A percentile compares a stretch with the other conserved stretches of the same genome.
Evolutionary conservation across 1,140 invertebrate genomes (phyloP).

Genomic region (Zaprionus ghesquierei): DNA sequence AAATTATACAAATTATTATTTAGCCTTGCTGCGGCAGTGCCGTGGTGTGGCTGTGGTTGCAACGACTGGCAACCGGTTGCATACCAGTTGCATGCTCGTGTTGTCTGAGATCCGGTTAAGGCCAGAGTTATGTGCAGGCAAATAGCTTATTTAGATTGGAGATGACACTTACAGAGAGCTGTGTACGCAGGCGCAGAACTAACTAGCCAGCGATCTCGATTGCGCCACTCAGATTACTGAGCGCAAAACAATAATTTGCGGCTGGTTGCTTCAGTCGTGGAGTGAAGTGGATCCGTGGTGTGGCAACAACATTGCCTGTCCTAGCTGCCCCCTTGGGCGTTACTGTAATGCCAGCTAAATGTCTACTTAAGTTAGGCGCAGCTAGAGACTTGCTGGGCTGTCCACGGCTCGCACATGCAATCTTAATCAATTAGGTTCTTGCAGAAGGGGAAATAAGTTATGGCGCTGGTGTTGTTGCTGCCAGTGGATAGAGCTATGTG

Average conservation of each 20-base stretch:
- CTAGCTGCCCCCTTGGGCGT: constrained; percentile 19
- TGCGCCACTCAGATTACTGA: constrained; percentile 7
- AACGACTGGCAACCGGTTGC: constrained; percentile 23
- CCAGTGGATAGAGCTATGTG: constrained; percentile 12
- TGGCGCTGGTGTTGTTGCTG: neutral
- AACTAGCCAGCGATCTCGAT: constrained; percentile 29
- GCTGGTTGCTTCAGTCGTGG: constrained; percentile 16
- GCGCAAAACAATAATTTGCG: constrained; percentile 17
- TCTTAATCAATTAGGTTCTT: constrained; percentile 11
- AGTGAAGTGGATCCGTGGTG: neutral
- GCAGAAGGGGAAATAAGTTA: constrained; percentile 29
- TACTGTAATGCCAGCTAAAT: constrained; percentile 57
- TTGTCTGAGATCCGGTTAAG: constrained; percentile 29
- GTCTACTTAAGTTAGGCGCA: constrained; percentile 62
- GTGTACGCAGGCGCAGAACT: constrained; percentile 37
- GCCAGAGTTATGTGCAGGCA: constrained; percentile 63
- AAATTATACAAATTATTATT: constrained; percentile 81
- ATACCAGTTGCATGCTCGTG: constrained; percentile 17
- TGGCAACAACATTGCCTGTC: no score
- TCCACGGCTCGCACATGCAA: neutral
- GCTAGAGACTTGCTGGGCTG: constrained; percentile 1
- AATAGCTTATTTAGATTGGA: constrained; percentile 77
- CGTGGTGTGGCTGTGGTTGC: constrained; percentile 5
- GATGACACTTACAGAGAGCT: constrained; percentile 47
- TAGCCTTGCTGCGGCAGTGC: constrained; percentile 23